phyloP scores from a whole-genome alignment of 1,140 invertebrate species.

The Lordiphosa clarofinis region DNA sequence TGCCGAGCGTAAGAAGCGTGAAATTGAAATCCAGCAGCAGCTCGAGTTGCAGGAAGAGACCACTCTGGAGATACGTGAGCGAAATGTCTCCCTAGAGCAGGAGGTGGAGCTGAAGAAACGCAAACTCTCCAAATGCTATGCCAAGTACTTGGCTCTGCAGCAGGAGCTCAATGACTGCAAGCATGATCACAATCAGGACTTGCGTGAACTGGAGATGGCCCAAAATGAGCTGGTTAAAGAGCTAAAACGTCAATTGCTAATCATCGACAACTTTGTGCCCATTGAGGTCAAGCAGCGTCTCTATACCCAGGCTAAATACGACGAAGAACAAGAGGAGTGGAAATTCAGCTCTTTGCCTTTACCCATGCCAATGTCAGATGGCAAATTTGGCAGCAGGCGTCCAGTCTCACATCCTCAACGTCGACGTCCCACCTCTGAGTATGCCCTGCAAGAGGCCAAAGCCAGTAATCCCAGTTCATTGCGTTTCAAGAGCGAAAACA shows the following conservation, averaged over 20 bases:
- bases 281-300: conserved; percentile 92
- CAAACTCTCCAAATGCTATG: conserved; percentile 86
- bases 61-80: conserved; percentile 90
- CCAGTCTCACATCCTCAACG: conserved; percentile 84
- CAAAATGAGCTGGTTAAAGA: conserved; percentile 90
- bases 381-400: conserved; percentile 81
- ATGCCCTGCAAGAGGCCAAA: conserved; percentile 84
- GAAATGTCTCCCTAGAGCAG: conserved; percentile 92
- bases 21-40: conserved; percentile 92
- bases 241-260: conserved; percentile 90
- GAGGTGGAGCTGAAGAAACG: conserved; percentile 96
- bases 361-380: conserved; percentile 58
- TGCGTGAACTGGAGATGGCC: conserved; percentile 89
- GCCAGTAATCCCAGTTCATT: conserved; percentile 81
- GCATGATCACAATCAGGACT: conserved; percentile 89
- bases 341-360: conserved; percentile 80
- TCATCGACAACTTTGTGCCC: conserved; percentile 98
- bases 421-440: conserved; percentile 87
- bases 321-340: conserved; percentile 95
- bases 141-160: conserved; percentile 80
- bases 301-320: conserved; percentile 88
- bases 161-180: conserved; percentile 91
- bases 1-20: conserved; percentile 88
- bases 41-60: conserved; percentile 94
- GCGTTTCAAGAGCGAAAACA: conserved; percentile 89